Evolutionary conservation across 2,797 vertebrate genomes (phyloP), one percentile per base, ranked within the genome.

Genomic region (Enteromius thamalakanensis): DNA sequence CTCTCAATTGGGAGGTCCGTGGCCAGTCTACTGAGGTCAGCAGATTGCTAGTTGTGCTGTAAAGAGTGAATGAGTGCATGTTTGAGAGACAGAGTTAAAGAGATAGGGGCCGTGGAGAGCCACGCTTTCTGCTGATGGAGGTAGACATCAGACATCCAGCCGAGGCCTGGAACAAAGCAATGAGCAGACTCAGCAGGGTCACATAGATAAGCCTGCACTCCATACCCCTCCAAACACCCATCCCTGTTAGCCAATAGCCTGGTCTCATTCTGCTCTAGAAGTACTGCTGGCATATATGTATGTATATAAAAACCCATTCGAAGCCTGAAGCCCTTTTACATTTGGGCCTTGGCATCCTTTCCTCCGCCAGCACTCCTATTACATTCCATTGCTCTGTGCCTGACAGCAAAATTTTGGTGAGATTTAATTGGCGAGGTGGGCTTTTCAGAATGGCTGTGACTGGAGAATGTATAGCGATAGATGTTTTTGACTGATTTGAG

Each of bases 111-210:
- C 19, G 4, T 79, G 53, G 67, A 74, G 58, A 53, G 19, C 82
- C 55, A 47, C 1, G 21, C 88, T 91, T 95, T 95, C 90, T 94
- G 94, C 94, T 91, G 94, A 96, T 89, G 90, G 90, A 90, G 92
- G 93, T 91, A 89, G 91, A 89, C 92, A 91, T 90, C 86, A 89
- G 89, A 89, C 92, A 91, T 90, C 84, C 93, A 92, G 91, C 90
- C 74, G 85, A 89, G 88, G 86, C 67, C 89, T 86, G 91, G 85
- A 94, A 97, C 95, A 96, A 96, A 96, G 93, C 95, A 93, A 94
- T 92, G 91, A 90, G 94, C 95, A 85, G 82, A 85, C 93, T 96
- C 96, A 97, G 96, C 96, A 84, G 79, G 85, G 88, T 86, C 85
- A 79, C 42, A 51, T 42, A 83, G 92, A 92, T 92, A 90, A 93